Evolutionary conservation across 2,888 invertebrate species (phyloP).

Genomic region (Pseudolycoriella hygida): DNA sequence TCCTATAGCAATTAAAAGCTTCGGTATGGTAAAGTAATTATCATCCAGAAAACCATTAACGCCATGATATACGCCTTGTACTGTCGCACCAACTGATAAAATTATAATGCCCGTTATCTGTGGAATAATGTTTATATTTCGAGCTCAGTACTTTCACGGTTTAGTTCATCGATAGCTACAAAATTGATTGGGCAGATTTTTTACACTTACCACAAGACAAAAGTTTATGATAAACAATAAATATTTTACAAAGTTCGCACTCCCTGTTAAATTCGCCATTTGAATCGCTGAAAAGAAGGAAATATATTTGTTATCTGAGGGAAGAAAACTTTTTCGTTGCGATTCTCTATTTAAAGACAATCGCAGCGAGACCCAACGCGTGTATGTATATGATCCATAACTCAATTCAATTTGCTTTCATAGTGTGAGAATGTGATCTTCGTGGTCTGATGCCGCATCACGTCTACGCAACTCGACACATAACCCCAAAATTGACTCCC

Average conservation of each 20-base stretch:
- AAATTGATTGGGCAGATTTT: neutral
- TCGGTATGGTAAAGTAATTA: conserved; percentile 54
- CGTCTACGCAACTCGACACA: too few species aligned
- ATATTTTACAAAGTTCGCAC: conserved; percentile 46
- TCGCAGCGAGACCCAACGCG: too few species aligned
- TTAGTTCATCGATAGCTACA: neutral
- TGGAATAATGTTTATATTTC: conserved; percentile 17
- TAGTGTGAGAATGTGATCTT: too few species aligned
- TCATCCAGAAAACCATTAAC: conserved; percentile 49
- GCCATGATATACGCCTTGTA: conserved; percentile 43
- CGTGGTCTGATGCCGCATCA: too few species aligned
- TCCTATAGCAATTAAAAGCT: conserved; percentile 53
- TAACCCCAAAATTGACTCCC: too few species aligned
- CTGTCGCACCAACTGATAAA: conserved; percentile 53
- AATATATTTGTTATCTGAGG: too few species aligned
- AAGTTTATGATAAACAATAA: conserved; percentile 54
- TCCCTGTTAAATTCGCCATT: conserved; percentile 28
- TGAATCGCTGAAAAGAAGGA: too few species aligned
- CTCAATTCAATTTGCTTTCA: too few species aligned
- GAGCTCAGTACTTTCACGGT: too few species aligned
- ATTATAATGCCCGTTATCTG: conserved; percentile 69
- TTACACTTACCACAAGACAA: conserved; percentile 50
- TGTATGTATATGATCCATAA: too few species aligned
- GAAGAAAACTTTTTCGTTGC: too few species aligned
- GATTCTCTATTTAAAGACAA: too few species aligned